Evolutionary conservation across 2,113 vertebrate species (phyloP).

Genomic region (Monopterus albus): DNA sequence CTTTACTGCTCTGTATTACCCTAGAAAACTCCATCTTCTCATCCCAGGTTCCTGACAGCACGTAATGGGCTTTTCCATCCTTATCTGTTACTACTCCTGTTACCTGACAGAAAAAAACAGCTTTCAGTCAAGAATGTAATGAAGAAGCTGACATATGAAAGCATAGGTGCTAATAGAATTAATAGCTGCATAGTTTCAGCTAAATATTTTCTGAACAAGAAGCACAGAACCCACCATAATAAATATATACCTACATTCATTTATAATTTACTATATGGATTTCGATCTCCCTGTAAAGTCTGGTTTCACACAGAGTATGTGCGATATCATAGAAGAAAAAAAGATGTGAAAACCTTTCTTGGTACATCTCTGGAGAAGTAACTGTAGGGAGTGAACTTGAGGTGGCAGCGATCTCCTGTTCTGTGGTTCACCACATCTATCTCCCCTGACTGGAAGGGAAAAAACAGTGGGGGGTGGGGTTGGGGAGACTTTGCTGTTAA

Average conservation of each 20-base stretch:
- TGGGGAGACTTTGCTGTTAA: background rate
- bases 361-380: conserved; percentile 97
- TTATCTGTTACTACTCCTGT: conserved; percentile 93
- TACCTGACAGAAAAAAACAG: conserved; percentile 81
- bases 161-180: background rate
- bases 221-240: too few species aligned
- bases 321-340: too few species aligned
- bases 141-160: too few species aligned
- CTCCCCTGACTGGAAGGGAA: conserved; percentile 89
- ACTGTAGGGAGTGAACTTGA: conserved; percentile 97
- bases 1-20: conserved; percentile 80
- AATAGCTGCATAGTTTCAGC: background rate
- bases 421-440: conserved; percentile 95
- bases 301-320: background rate
- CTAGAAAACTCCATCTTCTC: conserved; percentile 97
- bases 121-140: background rate
- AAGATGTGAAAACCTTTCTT: conserved; percentile 86
- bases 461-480: too few species aligned
- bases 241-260: too few species aligned
- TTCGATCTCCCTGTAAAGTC: background rate
- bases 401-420: conserved; percentile 94
- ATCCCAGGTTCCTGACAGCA: conserved; percentile 95
- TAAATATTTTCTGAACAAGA: too few species aligned
- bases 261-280: too few species aligned
- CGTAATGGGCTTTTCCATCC: conserved; percentile 90